Percentiles rank a stretch among this genome's conserved stretches.
These are phyloP conservation scores for Apodemia mormo DNA, from an alignment of 2,888 invertebrate species.

Conservation along the genomic window DNA sequence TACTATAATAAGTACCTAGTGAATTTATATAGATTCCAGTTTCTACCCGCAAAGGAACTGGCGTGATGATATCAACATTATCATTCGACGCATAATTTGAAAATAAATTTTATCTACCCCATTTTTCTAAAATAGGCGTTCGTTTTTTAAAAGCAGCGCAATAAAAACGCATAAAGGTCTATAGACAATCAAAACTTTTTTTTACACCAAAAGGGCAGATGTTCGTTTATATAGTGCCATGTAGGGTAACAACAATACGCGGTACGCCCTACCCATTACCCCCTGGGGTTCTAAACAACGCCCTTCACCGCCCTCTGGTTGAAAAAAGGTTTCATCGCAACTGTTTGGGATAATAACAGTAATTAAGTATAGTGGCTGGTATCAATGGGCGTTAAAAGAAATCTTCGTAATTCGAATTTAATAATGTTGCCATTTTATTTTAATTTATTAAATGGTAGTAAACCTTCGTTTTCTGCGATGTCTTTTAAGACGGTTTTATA, in stretches of 20 bases:
- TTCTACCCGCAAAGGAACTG: too few relatives aligned
- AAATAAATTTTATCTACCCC: too few relatives aligned
- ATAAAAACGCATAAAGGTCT: slow-evolving; percentile 47
- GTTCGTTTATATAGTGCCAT: slow-evolving; percentile 52
- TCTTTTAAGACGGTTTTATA: too few relatives aligned
- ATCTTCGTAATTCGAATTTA: background rate
- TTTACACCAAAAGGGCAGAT: slow-evolving; percentile 53
- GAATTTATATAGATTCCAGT: too few relatives aligned
- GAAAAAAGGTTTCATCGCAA: slow-evolving; percentile 47
- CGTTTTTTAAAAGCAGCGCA: slow-evolving; percentile 31
- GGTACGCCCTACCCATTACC: slow-evolving; percentile 45
- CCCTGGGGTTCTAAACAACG: slow-evolving; percentile 43
- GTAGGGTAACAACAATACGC: slow-evolving; percentile 52
- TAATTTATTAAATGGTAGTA: slow-evolving; percentile 14
- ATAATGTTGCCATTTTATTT: slow-evolving; percentile 12
- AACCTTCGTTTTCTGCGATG: too few relatives aligned
- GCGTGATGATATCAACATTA: too few relatives aligned
- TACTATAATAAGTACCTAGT: too few relatives aligned
- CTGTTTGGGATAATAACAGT: slow-evolving; percentile 56
- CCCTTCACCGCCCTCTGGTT: slow-evolving; percentile 49
- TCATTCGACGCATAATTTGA: too few relatives aligned
- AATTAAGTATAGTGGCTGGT: slow-evolving; percentile 54
- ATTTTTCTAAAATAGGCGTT: slow-evolving; percentile 9
- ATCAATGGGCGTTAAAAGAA: slow-evolving; percentile 30
- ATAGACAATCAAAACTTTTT: slow-evolving; percentile 48